Conservation (phyloP, 2,113 vertebrate species). For the Fulmarus glacialis region DNA sequence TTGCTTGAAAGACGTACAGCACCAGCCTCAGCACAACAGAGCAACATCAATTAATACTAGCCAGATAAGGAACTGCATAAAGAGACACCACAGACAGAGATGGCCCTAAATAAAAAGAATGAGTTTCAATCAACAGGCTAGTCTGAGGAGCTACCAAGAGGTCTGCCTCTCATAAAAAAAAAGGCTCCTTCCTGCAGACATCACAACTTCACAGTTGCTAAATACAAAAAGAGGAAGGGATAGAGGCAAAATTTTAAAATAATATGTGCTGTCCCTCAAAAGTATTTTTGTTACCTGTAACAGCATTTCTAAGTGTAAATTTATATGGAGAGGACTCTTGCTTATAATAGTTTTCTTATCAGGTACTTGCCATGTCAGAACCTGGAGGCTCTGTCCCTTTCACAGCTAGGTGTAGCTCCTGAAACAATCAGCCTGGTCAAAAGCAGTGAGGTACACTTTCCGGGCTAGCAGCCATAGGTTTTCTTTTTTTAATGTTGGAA, state of each 20-base stretch:
- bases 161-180: not conserved
- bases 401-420: not conserved
- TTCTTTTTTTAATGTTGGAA: not conserved
- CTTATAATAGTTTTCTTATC: not conserved
- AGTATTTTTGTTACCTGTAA: not conserved
- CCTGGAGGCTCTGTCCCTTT: not conserved
- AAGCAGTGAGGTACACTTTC: constrained; percentile 26
- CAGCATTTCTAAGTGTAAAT: not conserved
- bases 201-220: not conserved
- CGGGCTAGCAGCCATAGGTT: not conserved
- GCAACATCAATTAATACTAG: not conserved
- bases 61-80: not conserved
- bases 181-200: not conserved
- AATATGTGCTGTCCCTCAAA: not conserved
- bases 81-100: not conserved
- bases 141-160: not conserved
- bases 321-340: not conserved
- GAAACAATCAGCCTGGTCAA: not conserved
- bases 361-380: not conserved
- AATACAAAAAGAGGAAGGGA: not conserved
- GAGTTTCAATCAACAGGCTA: not conserved
- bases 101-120: not conserved
- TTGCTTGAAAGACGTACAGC: not conserved
- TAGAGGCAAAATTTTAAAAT: not conserved
- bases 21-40: not conserved